A percentile compares a stretch with the other conserved stretches of the same genome.
Conservation (phyloP, 2,113 vertebrate genomes). For the Micronycteris hirsuta region DNA sequence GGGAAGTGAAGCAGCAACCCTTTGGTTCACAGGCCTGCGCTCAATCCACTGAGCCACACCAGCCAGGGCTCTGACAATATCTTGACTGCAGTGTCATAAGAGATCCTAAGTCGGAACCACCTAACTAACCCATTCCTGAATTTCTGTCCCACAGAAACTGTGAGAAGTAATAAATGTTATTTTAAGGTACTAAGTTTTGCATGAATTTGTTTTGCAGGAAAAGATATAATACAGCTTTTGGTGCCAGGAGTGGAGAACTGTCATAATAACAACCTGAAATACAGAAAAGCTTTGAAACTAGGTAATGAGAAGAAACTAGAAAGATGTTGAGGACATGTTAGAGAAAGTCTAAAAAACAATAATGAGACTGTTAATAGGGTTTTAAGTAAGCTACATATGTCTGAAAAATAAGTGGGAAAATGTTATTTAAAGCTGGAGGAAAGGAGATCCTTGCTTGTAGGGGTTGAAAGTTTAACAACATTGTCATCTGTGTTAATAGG, state of each 20-base stretch:
- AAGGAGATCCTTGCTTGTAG: not conserved
- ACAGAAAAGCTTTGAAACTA: not conserved
- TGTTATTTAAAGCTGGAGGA: not conserved
- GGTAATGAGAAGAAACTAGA: not conserved
- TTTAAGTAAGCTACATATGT: not conserved
- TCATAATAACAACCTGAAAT: not conserved
- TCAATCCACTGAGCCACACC: no score
- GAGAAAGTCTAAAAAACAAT: not conserved
- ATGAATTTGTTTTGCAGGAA: not conserved
- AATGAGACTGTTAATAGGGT: not conserved
- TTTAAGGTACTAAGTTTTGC: not conserved
- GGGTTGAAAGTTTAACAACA: not conserved
- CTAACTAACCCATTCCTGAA: not conserved
- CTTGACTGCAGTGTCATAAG: not conserved
- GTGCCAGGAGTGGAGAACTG: not conserved
- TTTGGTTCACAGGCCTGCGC: no score
- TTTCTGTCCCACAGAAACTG: not conserved
- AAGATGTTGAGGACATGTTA: not conserved
- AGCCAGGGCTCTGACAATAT: not conserved
- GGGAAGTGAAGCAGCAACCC: no score
- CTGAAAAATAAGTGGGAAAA: not conserved
- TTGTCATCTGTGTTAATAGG: not conserved
- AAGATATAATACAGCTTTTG: not conserved
- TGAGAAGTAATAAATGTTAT: not conserved
- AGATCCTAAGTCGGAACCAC: not conserved